Evolutionary conservation across 1,140 invertebrate species (phyloP).

Genomic region (Caerostris darwini): DNA sequence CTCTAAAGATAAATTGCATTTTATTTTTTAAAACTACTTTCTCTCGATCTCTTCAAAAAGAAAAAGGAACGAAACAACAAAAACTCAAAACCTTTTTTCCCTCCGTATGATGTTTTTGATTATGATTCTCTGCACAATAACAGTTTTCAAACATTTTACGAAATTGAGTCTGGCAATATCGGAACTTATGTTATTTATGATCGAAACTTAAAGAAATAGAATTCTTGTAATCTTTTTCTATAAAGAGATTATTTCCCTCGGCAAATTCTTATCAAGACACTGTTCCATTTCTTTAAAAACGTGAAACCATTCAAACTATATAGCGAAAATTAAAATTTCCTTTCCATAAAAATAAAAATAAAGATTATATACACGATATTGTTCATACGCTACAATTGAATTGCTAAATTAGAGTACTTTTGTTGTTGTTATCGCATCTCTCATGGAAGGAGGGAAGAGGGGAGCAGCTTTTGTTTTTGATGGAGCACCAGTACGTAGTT

Average conservation of each 20-base stretch:
- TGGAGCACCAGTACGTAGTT: too few species aligned
- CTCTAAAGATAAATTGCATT: constrained; percentile 32
- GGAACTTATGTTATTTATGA: constrained; percentile 15
- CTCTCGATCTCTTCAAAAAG: not conserved
- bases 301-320: too few species aligned
- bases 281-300: not conserved
- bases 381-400: too few species aligned
- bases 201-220: not conserved
- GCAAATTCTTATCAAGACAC: not conserved
- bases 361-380: too few species aligned
- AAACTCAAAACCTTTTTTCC: too few species aligned
- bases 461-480: too few species aligned
- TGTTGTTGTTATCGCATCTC: too few species aligned
- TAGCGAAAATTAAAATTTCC: too few species aligned
- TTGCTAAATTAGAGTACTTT: too few species aligned
- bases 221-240: not conserved
- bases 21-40: constrained; percentile 8
- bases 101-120: constrained; percentile 47
- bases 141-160: constrained; percentile 59
- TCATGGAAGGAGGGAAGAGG: too few species aligned
- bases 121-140: constrained; percentile 58
- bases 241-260: not conserved
- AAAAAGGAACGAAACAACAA: too few species aligned
- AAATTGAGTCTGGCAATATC: constrained; percentile 56
- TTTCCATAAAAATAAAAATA: too few species aligned